Evolutionary conservation across 1,140 invertebrate species (phyloP).

Genomic region (Andricus grossulariae): DNA sequence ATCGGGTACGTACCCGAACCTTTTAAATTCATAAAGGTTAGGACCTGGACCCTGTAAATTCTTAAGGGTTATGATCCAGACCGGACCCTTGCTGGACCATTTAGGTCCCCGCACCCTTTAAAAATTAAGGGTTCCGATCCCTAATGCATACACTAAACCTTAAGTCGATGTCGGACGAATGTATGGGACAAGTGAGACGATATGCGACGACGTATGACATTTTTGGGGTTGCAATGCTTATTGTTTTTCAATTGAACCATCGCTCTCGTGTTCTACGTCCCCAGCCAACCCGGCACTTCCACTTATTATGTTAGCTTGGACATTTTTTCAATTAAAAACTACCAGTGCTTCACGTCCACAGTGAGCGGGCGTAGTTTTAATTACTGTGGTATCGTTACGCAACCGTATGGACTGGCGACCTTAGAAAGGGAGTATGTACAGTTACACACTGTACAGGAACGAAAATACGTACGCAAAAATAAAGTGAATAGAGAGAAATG

Average conservation of each 20-base stretch:
- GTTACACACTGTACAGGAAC: not conserved
- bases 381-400: constrained; percentile 68
- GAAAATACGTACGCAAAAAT: not conserved
- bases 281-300: constrained; percentile 21
- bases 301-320: constrained; percentile 62
- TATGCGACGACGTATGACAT: constrained; percentile 39
- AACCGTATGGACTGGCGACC: not conserved
- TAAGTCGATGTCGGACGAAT: not conserved
- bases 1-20: no score
- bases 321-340: constrained; percentile 73
- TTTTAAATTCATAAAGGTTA: no score
- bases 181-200: constrained; percentile 20
- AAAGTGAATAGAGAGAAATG: not conserved
- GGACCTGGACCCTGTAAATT: no score
- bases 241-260: constrained; percentile 61
- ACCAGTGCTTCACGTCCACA: constrained; percentile 44
- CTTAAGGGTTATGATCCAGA: no score
- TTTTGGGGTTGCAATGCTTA: constrained; percentile 47
- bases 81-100: no score
- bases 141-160: constrained; percentile 39
- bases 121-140: no score
- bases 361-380: constrained; percentile 61
- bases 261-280: constrained; percentile 33
- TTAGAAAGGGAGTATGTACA: not conserved
- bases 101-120: no score